Evolutionary conservation across 2,797 vertebrate species (phyloP).

Genomic region (Darevskia mixta): DNA sequence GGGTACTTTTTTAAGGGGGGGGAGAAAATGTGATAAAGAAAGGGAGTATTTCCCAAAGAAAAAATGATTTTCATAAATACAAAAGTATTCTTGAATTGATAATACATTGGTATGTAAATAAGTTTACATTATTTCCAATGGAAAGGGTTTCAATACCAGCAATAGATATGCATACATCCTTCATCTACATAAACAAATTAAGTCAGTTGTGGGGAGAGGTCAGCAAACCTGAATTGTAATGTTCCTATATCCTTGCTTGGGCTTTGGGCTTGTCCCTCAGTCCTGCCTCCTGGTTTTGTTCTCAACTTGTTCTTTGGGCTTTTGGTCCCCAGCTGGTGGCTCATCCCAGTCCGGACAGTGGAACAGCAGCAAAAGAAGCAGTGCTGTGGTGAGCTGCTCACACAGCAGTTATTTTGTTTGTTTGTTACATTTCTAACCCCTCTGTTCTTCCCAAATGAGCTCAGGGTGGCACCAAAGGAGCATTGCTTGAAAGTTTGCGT

Average conservation of each 20-base stretch:
- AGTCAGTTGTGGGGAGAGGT: background rate
- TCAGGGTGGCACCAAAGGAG: no score
- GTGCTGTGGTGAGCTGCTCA: background rate
- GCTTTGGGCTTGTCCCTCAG: background rate
- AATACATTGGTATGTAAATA: no score
- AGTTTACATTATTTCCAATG: no score
- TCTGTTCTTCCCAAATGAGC: no score
- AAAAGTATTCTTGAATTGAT: background rate
- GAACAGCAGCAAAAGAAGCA: background rate
- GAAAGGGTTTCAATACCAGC: background rate
- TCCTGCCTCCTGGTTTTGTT: background rate
- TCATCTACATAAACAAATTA: background rate
- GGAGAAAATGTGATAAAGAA: no score
- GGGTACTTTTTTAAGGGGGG: no score
- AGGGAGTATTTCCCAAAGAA: background rate
- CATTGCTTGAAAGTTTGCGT: background rate
- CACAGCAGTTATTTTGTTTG: background rate
- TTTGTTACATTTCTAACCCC: no score
- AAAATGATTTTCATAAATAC: background rate
- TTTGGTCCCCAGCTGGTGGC: no score
- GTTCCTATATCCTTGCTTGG: background rate
- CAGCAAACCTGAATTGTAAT: no score
- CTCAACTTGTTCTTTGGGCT: background rate
- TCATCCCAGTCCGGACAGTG: background rate
- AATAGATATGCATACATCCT: background rate